Evolutionary conservation across 2,113 vertebrate genomes (phyloP).

Genomic region (Isurus oxyrinchus): DNA sequence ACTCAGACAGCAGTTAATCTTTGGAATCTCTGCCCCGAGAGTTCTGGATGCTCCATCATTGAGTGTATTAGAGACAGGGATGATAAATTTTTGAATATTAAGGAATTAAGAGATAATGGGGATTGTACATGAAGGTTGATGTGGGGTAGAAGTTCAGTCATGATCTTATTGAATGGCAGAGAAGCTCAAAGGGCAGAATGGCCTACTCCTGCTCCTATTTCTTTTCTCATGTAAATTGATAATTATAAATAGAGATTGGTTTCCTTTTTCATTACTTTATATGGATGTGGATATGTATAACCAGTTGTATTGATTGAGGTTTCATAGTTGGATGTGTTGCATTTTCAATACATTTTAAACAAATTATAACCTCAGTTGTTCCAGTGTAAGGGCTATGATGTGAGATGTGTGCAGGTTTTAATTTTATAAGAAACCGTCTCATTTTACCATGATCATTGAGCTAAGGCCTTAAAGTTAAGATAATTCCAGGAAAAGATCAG

Average conservation of each 20-base stretch:
- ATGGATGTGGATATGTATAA: background rate
- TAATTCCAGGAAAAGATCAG: background rate
- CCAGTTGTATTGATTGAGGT: background rate
- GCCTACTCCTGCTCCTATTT: too few species aligned
- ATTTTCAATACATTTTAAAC: background rate
- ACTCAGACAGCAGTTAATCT: too few species aligned
- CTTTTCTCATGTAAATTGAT: background rate
- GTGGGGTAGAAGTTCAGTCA: too few species aligned
- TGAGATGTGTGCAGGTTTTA: background rate
- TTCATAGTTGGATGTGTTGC: background rate
- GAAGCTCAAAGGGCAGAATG: too few species aligned
- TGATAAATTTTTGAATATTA: too few species aligned
- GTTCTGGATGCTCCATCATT: too few species aligned
- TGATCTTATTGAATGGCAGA: too few species aligned
- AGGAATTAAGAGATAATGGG: too few species aligned
- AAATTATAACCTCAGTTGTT: background rate
- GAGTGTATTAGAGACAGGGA: too few species aligned
- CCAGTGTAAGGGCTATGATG: background rate
- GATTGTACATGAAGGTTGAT: too few species aligned
- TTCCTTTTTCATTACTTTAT: background rate
- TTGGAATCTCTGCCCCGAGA: too few species aligned
- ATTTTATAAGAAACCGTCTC: too few species aligned
- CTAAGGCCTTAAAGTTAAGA: background rate
- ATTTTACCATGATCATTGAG: background rate
- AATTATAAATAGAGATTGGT: background rate